Evolutionary conservation across 2,113 vertebrate species (phyloP).

Genomic region (Corythaeola cristata): DNA sequence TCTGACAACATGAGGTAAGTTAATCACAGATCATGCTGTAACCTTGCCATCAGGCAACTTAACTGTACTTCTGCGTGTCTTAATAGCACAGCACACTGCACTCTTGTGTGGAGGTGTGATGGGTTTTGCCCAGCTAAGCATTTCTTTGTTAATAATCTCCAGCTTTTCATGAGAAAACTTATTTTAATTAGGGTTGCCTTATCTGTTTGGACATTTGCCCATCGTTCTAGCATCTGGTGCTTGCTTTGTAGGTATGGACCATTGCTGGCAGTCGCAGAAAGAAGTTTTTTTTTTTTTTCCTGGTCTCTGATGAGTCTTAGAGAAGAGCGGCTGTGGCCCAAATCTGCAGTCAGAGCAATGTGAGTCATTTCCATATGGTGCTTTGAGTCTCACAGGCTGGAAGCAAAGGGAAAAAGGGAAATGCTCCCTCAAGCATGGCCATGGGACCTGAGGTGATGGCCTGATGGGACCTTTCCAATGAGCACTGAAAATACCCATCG

Average conservation of each 20-base stretch:
- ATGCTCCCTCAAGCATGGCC: background rate
- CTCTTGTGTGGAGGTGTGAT: background rate
- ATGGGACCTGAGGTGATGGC: background rate
- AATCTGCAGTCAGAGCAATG: background rate
- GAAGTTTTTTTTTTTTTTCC: background rate
- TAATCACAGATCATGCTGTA: background rate
- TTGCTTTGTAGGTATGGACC: background rate
- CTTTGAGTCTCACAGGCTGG: background rate
- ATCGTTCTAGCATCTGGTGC: background rate
- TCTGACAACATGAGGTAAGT: background rate
- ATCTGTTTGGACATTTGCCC: background rate
- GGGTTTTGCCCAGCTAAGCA: background rate
- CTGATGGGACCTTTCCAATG: background rate
- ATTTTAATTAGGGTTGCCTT: constrained; percentile 13
- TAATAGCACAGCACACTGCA: background rate
- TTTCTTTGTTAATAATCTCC: background rate
- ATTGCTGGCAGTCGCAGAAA: background rate
- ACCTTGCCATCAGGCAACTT: background rate
- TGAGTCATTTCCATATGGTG: background rate
- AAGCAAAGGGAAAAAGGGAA: background rate
- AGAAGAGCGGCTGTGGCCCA: background rate
- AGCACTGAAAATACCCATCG: background rate
- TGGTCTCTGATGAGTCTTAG: background rate
- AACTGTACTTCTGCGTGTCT: background rate
- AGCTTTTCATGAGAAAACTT: background rate